Conservation (phyloP, 2,113 vertebrate genomes). For the Grammomys dolichurus region DNA sequence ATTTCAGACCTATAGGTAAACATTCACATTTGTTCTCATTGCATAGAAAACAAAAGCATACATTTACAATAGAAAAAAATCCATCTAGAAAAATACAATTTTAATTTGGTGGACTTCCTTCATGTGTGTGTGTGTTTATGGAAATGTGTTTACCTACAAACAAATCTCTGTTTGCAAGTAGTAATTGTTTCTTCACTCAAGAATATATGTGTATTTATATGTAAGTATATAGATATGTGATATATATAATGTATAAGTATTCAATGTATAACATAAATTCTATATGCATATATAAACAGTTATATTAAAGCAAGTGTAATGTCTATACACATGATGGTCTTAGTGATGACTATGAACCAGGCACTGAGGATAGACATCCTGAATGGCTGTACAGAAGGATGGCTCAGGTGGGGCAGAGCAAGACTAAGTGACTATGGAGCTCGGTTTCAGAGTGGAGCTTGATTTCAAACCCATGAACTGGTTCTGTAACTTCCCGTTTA, state of each 20-base stretch:
- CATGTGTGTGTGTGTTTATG: neutral
- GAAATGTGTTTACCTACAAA: neutral
- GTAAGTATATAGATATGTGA: neutral
- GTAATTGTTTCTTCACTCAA: neutral
- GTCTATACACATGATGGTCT: neutral
- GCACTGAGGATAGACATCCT: neutral
- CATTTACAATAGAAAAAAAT: slow-evolving; percentile 21
- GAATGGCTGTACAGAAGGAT: neutral
- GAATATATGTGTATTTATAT: neutral
- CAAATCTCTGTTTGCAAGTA: neutral
- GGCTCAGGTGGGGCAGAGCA: neutral
- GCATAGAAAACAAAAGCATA: neutral
- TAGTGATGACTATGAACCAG: no score
- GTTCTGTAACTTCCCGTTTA: neutral
- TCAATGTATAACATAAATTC: neutral
- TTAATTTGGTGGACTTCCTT: slow-evolving; percentile 44
- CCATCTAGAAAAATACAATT: neutral
- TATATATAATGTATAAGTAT: neutral
- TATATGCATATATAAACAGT: neutral
- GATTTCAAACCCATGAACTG: neutral
- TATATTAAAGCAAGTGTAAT: neutral
- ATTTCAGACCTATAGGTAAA: neutral
- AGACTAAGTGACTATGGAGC: neutral
- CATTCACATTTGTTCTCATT: neutral
- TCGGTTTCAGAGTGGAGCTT: neutral